A percentile compares a stretch with the other conserved stretches of the same genome.
Conservation (phyloP, 2,888 invertebrate species). For the Hetaerina titia region DNA sequence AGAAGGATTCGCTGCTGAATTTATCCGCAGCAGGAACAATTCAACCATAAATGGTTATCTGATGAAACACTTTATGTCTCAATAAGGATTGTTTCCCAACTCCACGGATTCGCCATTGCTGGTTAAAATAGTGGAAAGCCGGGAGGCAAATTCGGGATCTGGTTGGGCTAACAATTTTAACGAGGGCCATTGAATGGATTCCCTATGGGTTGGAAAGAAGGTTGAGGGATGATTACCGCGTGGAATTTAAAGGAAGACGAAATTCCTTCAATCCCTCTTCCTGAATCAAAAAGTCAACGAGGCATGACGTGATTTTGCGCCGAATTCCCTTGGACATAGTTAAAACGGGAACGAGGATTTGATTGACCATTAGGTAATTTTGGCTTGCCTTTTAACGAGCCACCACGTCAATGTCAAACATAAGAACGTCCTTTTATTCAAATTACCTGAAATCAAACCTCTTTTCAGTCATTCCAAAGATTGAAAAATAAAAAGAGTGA, state of each 20-base stretch:
- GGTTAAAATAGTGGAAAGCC: not conserved
- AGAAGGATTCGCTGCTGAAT: not conserved
- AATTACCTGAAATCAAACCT: not conserved
- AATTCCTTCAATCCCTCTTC: not conserved
- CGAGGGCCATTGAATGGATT: not conserved
- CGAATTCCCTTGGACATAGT: not conserved
- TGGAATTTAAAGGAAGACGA: not conserved
- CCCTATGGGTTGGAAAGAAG: not conserved
- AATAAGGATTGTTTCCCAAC: not conserved
- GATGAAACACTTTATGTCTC: not conserved
- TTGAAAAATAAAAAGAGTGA: too few relatives aligned
- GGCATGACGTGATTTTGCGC: not conserved
- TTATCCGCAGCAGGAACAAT: not conserved
- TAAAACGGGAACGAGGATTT: not conserved
- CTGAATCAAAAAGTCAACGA: conserved; percentile 9
- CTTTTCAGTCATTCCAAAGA: too few relatives aligned
- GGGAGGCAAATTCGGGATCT: not conserved
- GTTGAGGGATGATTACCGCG: not conserved
- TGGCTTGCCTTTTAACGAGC: not conserved
- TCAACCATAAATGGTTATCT: not conserved
- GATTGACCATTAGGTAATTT: not conserved
- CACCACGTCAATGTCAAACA: not conserved
- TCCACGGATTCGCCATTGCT: not conserved
- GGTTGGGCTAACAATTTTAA: not conserved
- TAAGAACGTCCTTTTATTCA: not conserved